Percentiles rank a stretch among this genome's conserved stretches.
Conservation (phyloP, 2,113 vertebrate genomes). For the Ophiodon elongatus region DNA sequence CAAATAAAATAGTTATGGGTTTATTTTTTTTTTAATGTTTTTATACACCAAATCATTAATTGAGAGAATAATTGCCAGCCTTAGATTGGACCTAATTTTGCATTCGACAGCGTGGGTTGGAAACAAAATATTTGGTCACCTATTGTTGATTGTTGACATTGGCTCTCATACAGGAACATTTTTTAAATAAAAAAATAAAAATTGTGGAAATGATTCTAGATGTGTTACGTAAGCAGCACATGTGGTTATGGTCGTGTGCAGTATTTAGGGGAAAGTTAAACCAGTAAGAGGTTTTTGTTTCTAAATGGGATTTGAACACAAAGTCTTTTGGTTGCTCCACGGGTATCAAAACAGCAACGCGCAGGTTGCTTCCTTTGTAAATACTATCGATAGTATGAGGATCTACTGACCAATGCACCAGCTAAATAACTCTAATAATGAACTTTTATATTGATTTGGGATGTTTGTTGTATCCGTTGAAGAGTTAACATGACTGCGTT, state of each 20-base stretch:
- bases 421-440: not conserved
- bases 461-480: not conserved
- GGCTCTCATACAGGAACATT: not conserved
- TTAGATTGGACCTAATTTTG: not conserved
- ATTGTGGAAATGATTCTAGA: not conserved
- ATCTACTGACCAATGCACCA: not conserved
- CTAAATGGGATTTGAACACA: conserved; percentile 40
- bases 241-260: not conserved
- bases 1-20: not conserved
- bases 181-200: too few species aligned
- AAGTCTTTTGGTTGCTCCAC: conserved; percentile 34
- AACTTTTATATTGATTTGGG: not conserved
- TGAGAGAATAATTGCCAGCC: not conserved
- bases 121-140: conserved; percentile 8
- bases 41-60: not conserved
- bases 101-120: not conserved
- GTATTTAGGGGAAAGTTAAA: conserved; percentile 42
- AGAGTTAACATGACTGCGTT: not conserved
- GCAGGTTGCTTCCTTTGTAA: conserved; percentile 13
- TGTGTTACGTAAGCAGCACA: conserved; percentile 42
- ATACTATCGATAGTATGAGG: not conserved
- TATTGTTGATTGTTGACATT: not conserved
- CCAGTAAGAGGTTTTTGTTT: conserved; percentile 17
- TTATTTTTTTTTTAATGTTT: not conserved
- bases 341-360: conserved; percentile 25